Base-by-base conservation (phyloP, 2,113 vertebrate genomes). In the Gallinago jamesoni region DNA sequence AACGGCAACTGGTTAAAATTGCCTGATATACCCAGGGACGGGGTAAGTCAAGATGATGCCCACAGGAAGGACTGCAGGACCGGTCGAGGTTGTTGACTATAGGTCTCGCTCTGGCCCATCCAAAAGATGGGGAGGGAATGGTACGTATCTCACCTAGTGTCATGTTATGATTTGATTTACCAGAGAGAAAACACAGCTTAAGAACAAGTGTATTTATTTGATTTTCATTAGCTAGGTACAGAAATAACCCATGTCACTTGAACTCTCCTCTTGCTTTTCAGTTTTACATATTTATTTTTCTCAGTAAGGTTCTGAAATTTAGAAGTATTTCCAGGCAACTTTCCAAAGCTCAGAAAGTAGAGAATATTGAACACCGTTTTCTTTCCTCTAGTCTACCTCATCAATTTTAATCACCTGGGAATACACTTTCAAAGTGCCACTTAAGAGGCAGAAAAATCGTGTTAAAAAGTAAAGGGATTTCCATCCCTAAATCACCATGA, bases 331-430 rank as follows among this genome's bases (percentile, higher is more conserved):
- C 73, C 66, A 91, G 94, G 80, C 73, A 93, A 66, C 62, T 31
- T 95, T 96, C 69, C 95, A 93, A 91, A 95, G 87, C 43, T 73
- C 67, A 84, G 86, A 87, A 91, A 72, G 74, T 7, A 66, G 73
- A 78, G 74, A 87, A 75, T 75, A 92, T 5, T 43, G 80, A 93
- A 70, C 43, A 55, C 21, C 3, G 0, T 63, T 88, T 89, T 45
- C 53, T 48, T 56, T 82, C 72, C 57, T 83, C 72, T 75, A 85
- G 77, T 89, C 50, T 66, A n/a, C 16, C 55, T 92, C 72, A 84
- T 91, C 86, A 91, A 74, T 83, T 96, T 89, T 94, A 95, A 93
- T 67, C 75, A 82, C 37, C 60, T 55, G 81, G 63, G 62, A 89
- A 87, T 82, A 62, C 15, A 90, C 69, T 88, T 95, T 95, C 50